Percentiles rank a stretch among this genome's conserved stretches.
Conservation (phyloP, 2,113 vertebrate genomes). For the Pygoscelis antarcticus region DNA sequence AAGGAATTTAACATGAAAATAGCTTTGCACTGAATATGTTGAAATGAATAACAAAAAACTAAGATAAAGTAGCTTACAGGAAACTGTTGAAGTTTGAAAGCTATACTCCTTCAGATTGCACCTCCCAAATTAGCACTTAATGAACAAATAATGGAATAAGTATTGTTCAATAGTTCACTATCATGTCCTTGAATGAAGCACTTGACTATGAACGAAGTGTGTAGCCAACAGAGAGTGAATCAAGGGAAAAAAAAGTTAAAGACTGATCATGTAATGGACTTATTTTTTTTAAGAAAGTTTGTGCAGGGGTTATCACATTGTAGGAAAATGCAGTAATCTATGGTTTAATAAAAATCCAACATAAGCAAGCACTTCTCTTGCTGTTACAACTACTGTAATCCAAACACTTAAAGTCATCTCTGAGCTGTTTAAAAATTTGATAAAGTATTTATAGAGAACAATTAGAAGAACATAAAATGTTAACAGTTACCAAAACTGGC, state of each 20-base stretch:
- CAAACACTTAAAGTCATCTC: background rate
- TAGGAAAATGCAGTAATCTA: background rate
- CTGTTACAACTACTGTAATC: background rate
- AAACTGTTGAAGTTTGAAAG: background rate
- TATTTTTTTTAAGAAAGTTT: background rate
- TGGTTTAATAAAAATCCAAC: background rate
- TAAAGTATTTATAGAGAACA: background rate
- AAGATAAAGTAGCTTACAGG: background rate
- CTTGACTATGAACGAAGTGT: background rate
- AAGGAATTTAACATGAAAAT: background rate
- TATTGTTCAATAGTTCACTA: background rate
- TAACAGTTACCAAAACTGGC: constrained; percentile 1
- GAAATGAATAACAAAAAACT: background rate
- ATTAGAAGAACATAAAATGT: constrained; percentile 9
- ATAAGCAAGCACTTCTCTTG: background rate
- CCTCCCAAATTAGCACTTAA: background rate
- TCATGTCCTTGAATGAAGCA: background rate
- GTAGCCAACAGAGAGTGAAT: background rate
- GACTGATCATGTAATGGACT: background rate
- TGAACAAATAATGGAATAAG: background rate
- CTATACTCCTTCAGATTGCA: background rate
- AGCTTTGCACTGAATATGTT: background rate
- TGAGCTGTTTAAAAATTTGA: background rate
- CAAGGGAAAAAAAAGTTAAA: background rate
- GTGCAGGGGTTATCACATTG: background rate